A percentile compares a stretch with the other conserved stretches of the same genome.
Conservation (phyloP, 2,888 invertebrate genomes). For the Timandra comae region DNA sequence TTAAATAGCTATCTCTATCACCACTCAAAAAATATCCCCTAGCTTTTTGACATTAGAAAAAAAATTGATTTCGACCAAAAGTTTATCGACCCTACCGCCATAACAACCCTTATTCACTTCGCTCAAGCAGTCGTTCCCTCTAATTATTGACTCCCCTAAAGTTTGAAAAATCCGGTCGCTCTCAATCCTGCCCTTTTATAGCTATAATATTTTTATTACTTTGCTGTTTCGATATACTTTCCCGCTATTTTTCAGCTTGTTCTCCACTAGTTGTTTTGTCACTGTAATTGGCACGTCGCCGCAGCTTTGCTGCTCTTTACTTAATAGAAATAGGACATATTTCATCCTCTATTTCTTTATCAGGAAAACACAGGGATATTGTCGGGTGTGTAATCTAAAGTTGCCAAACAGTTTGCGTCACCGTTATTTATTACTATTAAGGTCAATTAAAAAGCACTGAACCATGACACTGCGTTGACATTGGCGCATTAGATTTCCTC, state of each 20-base stretch:
- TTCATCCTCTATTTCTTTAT: slow-evolving; percentile 44
- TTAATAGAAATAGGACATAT: slow-evolving; percentile 39
- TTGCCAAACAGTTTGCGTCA: slow-evolving; percentile 55
- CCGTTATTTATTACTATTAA: slow-evolving; percentile 50
- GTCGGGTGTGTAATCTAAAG: slow-evolving; percentile 37
- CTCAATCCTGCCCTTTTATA: slow-evolving; percentile 54
- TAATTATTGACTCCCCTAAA: slow-evolving; percentile 74
- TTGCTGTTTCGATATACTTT: slow-evolving; percentile 32
- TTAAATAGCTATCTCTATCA: neutral
- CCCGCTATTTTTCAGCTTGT: slow-evolving; percentile 23
- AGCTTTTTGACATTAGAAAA: slow-evolving; percentile 7
- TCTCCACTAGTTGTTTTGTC: slow-evolving; percentile 29
- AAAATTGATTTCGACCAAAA: slow-evolving; percentile 29
- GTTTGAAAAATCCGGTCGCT: slow-evolving; percentile 55
- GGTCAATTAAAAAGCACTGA: slow-evolving; percentile 54
- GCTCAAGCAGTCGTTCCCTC: slow-evolving; percentile 66
- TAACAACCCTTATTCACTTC: slow-evolving; percentile 71
- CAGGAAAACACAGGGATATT: slow-evolving; percentile 42
- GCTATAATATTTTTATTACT: slow-evolving; percentile 60
- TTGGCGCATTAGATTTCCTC: slow-evolving; percentile 40
- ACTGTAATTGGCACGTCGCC: slow-evolving; percentile 27
- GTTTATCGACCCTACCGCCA: slow-evolving; percentile 69
- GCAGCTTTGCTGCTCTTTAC: slow-evolving; percentile 40
- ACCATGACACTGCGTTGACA: slow-evolving; percentile 67
- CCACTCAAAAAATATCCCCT: neutral